Evolutionary conservation across 2,797 vertebrate genomes (phyloP), one percentile per base, ranked within the genome.

Genomic region (Etheostoma nigrum): DNA sequence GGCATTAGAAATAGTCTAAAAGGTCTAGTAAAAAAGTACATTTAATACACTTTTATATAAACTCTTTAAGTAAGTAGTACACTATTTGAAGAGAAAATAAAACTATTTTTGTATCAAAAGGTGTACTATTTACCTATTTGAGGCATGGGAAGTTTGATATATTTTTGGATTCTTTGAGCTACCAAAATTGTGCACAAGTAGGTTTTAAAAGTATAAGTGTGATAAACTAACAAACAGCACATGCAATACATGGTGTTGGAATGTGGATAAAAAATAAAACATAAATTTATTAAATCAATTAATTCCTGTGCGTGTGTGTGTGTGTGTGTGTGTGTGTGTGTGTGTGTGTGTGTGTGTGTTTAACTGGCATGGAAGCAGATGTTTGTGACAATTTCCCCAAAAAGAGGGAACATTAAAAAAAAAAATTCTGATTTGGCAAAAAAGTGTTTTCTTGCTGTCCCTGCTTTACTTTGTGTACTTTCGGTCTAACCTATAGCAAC

Each of bases 81-180:
- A 3, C 1, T n/a, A 59, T 55, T 49, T 44, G 25, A n/a, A 16
- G 4, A n/a, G 2, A 6, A 62, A 45, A 13, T 16, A 42, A 60
- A 62, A 36, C 33, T 25, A 3, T 57, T 52, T 52, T 69, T 66
- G 6, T 21, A 7, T 71, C 16, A 62, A 57, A 71, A 33, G 16
- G 33, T 40, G 10, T 16, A 36, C 5, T 30, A 57, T 1, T 27
- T 15, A 2, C 9, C 5, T 30, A 57, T 1, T 27, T 11, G 1
- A 55, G 6, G 19, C 18, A n/a, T 27, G 0, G 4, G 3, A 40
- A 3, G 2, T 48, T 33, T 9, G n/a, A 18, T 40, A 3, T 21
- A 25, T 49, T 60, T 30, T 12, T 0, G 1, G 21, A 23, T 62
- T 54, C 13, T 61, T 10, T 61, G 1, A 19, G 27, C 42, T 16